A percentile compares a stretch with the other conserved stretches of the same genome.
Conservation (phyloP, 2,113 vertebrate species). For the Rutilus rutilus region DNA sequence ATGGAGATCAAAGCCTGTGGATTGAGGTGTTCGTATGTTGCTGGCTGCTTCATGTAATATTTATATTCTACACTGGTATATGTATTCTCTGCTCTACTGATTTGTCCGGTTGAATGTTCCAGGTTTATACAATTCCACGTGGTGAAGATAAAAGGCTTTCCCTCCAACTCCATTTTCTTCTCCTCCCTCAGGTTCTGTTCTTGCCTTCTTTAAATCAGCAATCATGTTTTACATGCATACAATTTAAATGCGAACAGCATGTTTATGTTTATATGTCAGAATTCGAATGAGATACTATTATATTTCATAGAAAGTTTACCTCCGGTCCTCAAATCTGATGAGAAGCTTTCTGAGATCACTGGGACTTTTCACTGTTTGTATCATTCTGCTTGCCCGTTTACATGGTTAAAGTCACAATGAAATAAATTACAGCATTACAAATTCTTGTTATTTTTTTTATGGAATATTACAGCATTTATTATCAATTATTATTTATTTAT, state of each 20-base stretch:
- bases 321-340: not conserved
- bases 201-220: not conserved
- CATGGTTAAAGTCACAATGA: not conserved
- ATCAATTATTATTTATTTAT: too few relatives aligned
- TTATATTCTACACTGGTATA: not conserved
- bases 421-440: too few relatives aligned
- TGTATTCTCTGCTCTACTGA: not conserved
- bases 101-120: constrained; percentile 12
- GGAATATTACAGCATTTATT: too few relatives aligned
- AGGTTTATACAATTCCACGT: not conserved
- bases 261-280: not conserved
- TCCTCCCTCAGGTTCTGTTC: not conserved
- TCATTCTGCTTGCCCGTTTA: not conserved
- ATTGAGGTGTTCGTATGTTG: not conserved
- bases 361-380: too few relatives aligned
- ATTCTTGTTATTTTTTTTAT: too few relatives aligned
- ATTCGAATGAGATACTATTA: not conserved
- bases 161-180: not conserved
- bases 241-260: not conserved
- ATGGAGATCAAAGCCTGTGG: constrained; percentile 21
- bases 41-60: constrained; percentile 39
- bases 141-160: not conserved
- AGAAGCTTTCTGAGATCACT: too few relatives aligned
- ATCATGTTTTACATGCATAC: not conserved
- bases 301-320: not conserved